Conservation (phyloP, 2,797 vertebrate genomes). For the Karalla daura region DNA sequence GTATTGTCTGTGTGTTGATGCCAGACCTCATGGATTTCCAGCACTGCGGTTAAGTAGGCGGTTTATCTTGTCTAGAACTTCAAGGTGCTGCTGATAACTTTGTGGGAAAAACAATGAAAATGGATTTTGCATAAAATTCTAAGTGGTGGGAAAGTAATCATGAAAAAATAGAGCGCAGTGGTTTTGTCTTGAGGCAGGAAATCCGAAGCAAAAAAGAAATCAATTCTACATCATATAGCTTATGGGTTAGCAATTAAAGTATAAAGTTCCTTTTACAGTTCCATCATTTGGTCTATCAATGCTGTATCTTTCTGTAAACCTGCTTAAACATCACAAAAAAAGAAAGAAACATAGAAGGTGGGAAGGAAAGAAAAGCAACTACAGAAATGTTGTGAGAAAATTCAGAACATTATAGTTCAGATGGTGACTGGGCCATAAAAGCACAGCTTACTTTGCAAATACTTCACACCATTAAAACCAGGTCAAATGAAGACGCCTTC, state of each 20-base stretch:
- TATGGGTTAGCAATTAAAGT: constrained; percentile 28
- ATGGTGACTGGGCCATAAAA: constrained; percentile 8
- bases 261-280: constrained; percentile 26
- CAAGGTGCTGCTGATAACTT: constrained; percentile 3
- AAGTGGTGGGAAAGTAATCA: constrained; percentile 26
- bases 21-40: constrained; percentile 15
- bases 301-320: neutral
- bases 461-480: constrained; percentile 25
- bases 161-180: neutral
- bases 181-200: constrained; percentile 31
- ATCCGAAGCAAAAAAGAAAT: constrained; percentile 18
- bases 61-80: constrained; percentile 9
- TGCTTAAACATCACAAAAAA: neutral
- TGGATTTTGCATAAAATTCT: constrained; percentile 27
- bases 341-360: neutral
- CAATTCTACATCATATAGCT: constrained; percentile 16
- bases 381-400: no score
- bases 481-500: constrained; percentile 34
- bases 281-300: constrained; percentile 14
- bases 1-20: constrained; percentile 7
- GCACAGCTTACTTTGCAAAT: constrained; percentile 20
- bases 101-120: constrained; percentile 30
- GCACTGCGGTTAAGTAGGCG: neutral
- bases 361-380: neutral
- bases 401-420: neutral